These are phyloP conservation scores for Pristiophorus japonicus DNA, from an alignment of 2,113 vertebrate species.

Conservation along the genomic window DNA sequence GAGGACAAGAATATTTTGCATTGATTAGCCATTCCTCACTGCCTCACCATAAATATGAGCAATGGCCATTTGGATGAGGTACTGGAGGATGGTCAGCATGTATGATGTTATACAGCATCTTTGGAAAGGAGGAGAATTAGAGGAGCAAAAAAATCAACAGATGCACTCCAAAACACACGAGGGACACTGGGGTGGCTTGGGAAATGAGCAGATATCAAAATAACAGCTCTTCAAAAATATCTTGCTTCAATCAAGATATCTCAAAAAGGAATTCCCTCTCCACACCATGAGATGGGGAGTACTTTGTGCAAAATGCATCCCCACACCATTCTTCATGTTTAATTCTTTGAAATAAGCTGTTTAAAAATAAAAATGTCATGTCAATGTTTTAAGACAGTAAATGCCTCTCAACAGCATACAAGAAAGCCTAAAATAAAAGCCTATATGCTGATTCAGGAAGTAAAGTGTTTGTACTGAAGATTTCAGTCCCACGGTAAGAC, in stretches of 20 bases:
- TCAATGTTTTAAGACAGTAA: not conserved
- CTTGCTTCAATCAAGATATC: not conserved
- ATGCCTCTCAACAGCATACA: not conserved
- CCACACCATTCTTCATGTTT: not conserved
- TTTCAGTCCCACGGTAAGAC: not conserved
- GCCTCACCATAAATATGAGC: not conserved
- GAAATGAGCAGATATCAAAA: not conserved
- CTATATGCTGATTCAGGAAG: not conserved
- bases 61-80: not conserved
- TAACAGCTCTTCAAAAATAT: not conserved
- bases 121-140: not conserved
- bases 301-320: not conserved
- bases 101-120: not conserved
- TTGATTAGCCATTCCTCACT: not conserved
- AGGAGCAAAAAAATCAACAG: not conserved
- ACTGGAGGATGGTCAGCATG: not conserved
- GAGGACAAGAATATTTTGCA: not conserved
- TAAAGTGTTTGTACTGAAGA: not conserved
- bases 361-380: not conserved
- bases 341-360: not conserved
- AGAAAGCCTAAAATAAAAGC: not conserved
- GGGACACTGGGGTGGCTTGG: not conserved
- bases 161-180: not conserved
- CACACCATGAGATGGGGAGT: not conserved
- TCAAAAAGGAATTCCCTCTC: not conserved